Conservation (phyloP, 2,888 invertebrate genomes). For the Aplocera efformata region DNA sequence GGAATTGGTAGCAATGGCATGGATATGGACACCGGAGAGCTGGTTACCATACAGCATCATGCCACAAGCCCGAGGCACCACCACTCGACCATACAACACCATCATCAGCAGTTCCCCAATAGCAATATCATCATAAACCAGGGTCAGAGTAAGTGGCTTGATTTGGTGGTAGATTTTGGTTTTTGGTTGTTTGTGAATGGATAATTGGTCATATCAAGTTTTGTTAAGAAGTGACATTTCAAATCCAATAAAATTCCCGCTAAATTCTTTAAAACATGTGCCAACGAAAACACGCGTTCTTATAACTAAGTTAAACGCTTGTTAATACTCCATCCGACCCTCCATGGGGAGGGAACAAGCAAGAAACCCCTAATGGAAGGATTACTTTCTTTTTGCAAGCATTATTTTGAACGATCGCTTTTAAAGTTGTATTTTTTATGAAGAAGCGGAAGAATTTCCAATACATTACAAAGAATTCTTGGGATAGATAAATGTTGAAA, state of each 20-base stretch:
- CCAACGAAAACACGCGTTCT: no score
- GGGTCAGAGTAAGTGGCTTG: constrained; percentile 63
- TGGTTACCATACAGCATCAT: constrained; percentile 75
- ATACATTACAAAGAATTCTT: no score
- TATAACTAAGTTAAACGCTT: no score
- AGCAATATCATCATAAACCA: constrained; percentile 74
- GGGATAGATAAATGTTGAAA: no score
- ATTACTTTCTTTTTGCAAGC: no score
- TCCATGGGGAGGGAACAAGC: no score
- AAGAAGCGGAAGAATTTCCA: no score
- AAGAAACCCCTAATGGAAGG: no score
- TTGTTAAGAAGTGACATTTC: constrained; percentile 6
- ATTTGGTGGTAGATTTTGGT: constrained; percentile 13
- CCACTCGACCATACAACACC: constrained; percentile 65
- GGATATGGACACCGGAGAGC: constrained; percentile 77
- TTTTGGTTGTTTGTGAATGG: constrained; percentile 14
- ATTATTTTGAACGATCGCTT: no score
- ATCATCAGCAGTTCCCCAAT: constrained; percentile 70
- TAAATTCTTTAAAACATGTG: no score
- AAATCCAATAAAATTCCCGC: no score
- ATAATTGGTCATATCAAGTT: constrained; percentile 4
- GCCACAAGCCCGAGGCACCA: constrained; percentile 73
- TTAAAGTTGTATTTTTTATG: not conserved
- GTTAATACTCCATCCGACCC: no score
- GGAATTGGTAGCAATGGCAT: constrained; percentile 83